phyloP scores from a whole-genome alignment of 2,888 invertebrate species.

The Drosophila ezoana region DNA sequence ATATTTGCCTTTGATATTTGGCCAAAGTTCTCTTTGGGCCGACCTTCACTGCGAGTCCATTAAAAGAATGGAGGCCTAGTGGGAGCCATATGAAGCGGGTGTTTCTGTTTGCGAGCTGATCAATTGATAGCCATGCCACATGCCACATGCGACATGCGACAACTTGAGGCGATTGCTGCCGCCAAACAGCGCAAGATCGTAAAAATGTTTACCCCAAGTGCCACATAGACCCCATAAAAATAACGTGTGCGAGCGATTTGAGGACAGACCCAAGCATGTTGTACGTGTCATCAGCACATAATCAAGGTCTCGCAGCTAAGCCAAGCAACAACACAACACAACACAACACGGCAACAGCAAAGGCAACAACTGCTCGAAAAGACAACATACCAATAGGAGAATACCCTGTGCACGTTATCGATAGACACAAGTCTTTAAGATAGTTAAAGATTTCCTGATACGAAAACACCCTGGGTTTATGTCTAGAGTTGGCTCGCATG shows the following conservation, averaged over 20 bases:
- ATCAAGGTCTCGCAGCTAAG: constrained; percentile 54
- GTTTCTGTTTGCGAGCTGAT: constrained; percentile 15
- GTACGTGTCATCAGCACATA: constrained; percentile 67
- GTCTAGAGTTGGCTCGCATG: too few relatives aligned
- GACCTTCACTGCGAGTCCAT: constrained; percentile 27
- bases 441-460: too few relatives aligned
- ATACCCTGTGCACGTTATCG: constrained; percentile 4
- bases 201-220: constrained; percentile 19
- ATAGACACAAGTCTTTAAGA: too few relatives aligned
- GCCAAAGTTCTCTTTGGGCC: constrained; percentile 19
- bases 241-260: constrained; percentile 24
- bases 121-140: constrained; percentile 40
- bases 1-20: constrained; percentile 18
- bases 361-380: background rate
- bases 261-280: constrained; percentile 42
- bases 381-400: background rate
- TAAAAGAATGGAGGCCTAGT: constrained; percentile 4
- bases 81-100: constrained; percentile 1
- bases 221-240: constrained; percentile 9
- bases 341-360: background rate
- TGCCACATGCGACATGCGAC: constrained; percentile 24
- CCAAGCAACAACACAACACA: constrained; percentile 21
- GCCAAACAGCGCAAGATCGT: constrained; percentile 9
- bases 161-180: constrained; percentile 12
- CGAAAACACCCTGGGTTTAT: too few relatives aligned